These are phyloP conservation scores for Ochotona princeps DNA, from an alignment of 2,113 vertebrate species.

Conservation along the genomic window DNA sequence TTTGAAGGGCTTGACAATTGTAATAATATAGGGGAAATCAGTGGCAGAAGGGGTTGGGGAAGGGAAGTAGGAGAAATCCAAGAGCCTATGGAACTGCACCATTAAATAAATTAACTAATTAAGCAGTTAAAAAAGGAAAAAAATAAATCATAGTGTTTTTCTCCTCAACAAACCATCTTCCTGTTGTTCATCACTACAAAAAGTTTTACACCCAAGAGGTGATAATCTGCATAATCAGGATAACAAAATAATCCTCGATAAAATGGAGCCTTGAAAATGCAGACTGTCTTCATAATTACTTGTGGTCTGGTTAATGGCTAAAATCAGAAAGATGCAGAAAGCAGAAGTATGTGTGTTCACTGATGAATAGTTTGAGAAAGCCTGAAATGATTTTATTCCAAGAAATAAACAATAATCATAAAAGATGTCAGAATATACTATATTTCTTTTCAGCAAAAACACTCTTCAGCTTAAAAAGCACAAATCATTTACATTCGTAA, in stretches of 20 bases:
- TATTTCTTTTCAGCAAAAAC: slow-evolving; percentile 39
- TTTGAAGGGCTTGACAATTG: too few species aligned
- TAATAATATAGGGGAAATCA: too few species aligned
- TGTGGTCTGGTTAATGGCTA: slow-evolving; percentile 45
- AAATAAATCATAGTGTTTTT: slow-evolving; percentile 34
- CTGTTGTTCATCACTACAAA: slow-evolving; percentile 51
- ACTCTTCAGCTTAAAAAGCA: slow-evolving; percentile 1
- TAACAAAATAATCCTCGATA: slow-evolving; percentile 37
- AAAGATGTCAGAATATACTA: slow-evolving; percentile 1
- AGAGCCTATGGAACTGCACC: too few species aligned
- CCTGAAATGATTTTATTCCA: slow-evolving; percentile 45
- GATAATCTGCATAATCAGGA: slow-evolving; percentile 39
- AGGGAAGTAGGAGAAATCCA: too few species aligned
- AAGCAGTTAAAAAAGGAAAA: too few species aligned
- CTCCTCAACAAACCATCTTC: slow-evolving; percentile 34
- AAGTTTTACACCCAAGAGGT: slow-evolving; percentile 9
- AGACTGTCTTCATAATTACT: slow-evolving; percentile 41
- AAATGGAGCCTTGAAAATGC: slow-evolving; percentile 58
- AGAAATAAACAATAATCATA: slow-evolving; percentile 59
- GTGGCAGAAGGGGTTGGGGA: too few species aligned
- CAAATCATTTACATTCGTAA: slow-evolving; percentile 38
- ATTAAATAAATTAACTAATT: too few species aligned
- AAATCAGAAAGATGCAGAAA: slow-evolving; percentile 50
- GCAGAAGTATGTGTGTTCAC: neutral
- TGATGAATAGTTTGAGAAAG: slow-evolving; percentile 40